Evolutionary conservation across 2,797 vertebrate species (phyloP), one percentile per base, ranked within the genome.

Genomic region (Brotula barbata): DNA sequence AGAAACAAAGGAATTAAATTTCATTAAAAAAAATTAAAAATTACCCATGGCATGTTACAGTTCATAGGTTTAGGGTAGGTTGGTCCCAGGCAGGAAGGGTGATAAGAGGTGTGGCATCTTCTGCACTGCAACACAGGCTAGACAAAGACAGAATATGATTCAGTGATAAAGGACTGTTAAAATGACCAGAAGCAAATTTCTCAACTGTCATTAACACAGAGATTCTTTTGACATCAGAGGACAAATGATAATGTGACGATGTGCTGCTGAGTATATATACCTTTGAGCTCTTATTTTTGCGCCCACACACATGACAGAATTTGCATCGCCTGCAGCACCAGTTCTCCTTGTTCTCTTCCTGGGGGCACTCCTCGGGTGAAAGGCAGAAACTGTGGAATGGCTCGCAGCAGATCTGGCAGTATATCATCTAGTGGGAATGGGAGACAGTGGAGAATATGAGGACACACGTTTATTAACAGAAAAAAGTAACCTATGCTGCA

Each of bases 241-340:
- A 33, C 31, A 33, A 9, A 28, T 28, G 7, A 33, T 7, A 2
- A 33, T 33, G 2, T 33, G 31, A 33, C 9, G 9, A 33, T 6
- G 31, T 3, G 19, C 22, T 17, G 13, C 7, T 49, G 4, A 14
- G 17, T 14, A n/a, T 52, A 16, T 39, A 45, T 50, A 94, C 94
- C 93, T 95, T 96, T 22, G 89, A 88, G 69, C 74, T 90, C 50
- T 93, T 94, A 86, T 89, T 93, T 82, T 92, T 94, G 21, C 93
- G 93, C n/a, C 94, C 94, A 17, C 95, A 97, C 23, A 96, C 95
- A 0, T 95, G 90, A 70, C 95, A 97, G 78, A 93, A 94, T 64
- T 95, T 96, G 92, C 95, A 97, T 64, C 94, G 93, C 23, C 92
- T 89, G 73, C 95, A 96, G 73, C 94, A 95, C 94, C 95, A 96